Evolutionary conservation across 2,113 vertebrate species (phyloP).

Genomic region (Andinoacara biseriatus): DNA sequence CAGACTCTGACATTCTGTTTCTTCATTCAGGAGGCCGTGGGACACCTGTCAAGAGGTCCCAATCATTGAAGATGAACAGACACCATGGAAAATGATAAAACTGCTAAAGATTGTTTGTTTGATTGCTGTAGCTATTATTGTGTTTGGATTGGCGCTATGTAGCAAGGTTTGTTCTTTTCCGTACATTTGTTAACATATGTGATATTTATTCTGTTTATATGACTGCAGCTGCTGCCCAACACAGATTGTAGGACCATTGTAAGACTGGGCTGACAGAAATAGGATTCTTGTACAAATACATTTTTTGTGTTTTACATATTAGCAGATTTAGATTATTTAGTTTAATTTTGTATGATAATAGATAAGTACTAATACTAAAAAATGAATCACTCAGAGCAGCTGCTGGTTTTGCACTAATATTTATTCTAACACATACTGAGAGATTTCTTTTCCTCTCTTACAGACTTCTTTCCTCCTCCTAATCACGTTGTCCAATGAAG

Average conservation of each 20-base stretch:
- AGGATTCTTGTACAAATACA: too few relatives aligned
- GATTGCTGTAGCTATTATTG: constrained; percentile 22
- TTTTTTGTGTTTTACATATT: not conserved
- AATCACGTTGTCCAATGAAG: constrained; percentile 59
- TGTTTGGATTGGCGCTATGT: constrained; percentile 67
- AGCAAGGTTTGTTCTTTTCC: constrained; percentile 69
- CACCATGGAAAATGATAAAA: constrained; percentile 64
- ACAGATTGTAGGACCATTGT: too few relatives aligned
- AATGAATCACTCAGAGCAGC: not conserved
- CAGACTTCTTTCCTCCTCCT: constrained; percentile 71
- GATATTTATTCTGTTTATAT: not conserved
- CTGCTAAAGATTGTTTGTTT: constrained; percentile 52
- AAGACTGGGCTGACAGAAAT: too few relatives aligned
- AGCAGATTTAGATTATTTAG: not conserved
- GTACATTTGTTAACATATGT: not conserved
- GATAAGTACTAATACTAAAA: not conserved
- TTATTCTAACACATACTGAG: not conserved
- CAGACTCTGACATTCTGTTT: not conserved
- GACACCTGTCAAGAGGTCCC: constrained; percentile 64
- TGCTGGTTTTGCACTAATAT: not conserved
- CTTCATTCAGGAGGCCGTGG: constrained; percentile 55
- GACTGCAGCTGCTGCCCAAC: not conserved
- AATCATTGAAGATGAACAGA: constrained; percentile 58
- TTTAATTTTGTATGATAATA: not conserved
- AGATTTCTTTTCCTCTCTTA: not conserved